These are phyloP conservation scores for Tenthredo scrophulariae DNA, from an alignment of 2,888 invertebrate genomes.

Conservation along the genomic window DNA sequence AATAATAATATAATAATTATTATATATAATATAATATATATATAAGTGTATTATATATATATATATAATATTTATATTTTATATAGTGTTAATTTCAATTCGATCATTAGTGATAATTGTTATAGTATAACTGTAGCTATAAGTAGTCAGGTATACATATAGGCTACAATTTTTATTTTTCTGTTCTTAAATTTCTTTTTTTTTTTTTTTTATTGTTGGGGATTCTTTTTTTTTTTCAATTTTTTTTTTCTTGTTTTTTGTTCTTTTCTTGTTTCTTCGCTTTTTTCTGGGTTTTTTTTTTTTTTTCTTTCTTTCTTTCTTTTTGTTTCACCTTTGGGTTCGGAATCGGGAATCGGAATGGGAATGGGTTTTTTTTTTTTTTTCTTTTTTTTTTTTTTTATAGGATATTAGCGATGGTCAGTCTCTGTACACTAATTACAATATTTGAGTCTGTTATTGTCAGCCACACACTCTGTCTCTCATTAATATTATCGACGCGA, in stretches of 20 bases:
- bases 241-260: background rate
- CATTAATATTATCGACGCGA: slow-evolving; percentile 36
- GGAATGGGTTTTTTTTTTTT: background rate
- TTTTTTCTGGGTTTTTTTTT: background rate
- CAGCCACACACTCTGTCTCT: slow-evolving; percentile 66
- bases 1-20: slow-evolving; percentile 68
- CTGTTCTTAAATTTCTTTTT: background rate
- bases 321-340: slow-evolving; percentile 25
- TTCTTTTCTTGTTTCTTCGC: background rate
- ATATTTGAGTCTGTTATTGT: slow-evolving; percentile 72
- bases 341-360: slow-evolving; percentile 22
- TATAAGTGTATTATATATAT: slow-evolving; percentile 45
- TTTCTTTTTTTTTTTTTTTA: background rate
- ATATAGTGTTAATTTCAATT: slow-evolving; percentile 58
- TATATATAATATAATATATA: slow-evolving; percentile 58
- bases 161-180: slow-evolving; percentile 54
- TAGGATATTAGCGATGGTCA: slow-evolving; percentile 53
- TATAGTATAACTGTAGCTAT: slow-evolving; percentile 60
- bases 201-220: slow-evolving; percentile 13
- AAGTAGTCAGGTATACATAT: slow-evolving; percentile 59
- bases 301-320: slow-evolving; percentile 16
- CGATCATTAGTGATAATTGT: slow-evolving; percentile 50
- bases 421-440: slow-evolving; percentile 77
- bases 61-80: slow-evolving; percentile 57
- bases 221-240: slow-evolving; percentile 17